Evolutionary conservation across 2,113 vertebrate species (phyloP).

Genomic region (cattle (Bos taurus)): ARS-UCD2.0 NC_037329.1:72138001-72138500

Average conservation of each 20-base stretch:
- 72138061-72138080: background rate
- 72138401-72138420: no score
- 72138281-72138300: no score
- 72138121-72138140: background rate
- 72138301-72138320: background rate
- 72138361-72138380: accelerated
- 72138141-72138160: background rate
- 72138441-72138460: background rate
- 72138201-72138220: accelerated
- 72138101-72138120: background rate
- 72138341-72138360: background rate
- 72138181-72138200: background rate
- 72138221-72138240: accelerated
- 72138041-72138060: background rate
- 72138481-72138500: background rate
- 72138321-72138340: background rate
- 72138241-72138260: background rate
- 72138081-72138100: background rate
- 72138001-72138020: background rate
- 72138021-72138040: background rate
- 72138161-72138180: accelerated
- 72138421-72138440: background rate
- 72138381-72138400: accelerated
- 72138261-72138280: background rate
- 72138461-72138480: background rate